Base-by-base conservation (phyloP, 1,140 invertebrate genomes). In the Caerostris darwini region DNA sequence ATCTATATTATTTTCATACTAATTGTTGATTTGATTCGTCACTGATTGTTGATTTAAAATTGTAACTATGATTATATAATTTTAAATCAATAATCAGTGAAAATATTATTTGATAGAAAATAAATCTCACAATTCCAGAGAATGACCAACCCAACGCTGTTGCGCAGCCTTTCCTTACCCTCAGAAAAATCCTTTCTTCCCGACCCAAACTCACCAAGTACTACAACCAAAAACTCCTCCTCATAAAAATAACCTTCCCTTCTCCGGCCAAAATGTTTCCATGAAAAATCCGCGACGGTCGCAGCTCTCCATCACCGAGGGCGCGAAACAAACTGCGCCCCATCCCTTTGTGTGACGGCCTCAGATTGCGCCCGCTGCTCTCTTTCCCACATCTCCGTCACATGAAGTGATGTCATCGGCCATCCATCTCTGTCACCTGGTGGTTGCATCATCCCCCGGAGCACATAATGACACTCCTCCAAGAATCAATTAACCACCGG, bases 401-500 rank as follows among this genome's bases (percentile, higher is more conserved):
- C 57, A 56, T 10, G 7, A 85, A 58, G 71, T 87, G 92, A 93
- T 87, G 92, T 93, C 92, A 93, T 87, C 92, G 92, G 92, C 67
- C 92, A 93, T 93, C 92, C 83, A 93, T 93, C 92, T 87, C 83
- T 93, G 92, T 93, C 92, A 58, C 19, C 82, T 58, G 92, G 59
- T 17, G 34, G 59, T 85, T 92, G 90, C 81, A 83, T 92, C 81
- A 85, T 53, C 53, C n/a, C 7, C 14, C 50, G 71, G 57, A 82
- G n/a, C 57, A 58, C 64, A 77, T 93, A 93, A 93, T 93, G 92
- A 93, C 92, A 93, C 61, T 87, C 92, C 92, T 87, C 64, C 82
- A 19, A 67, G 59, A 93, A 93, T 93, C 92, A 93, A 93, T 93
- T 93, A 93, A 87, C 90, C 71, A 64, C 71, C 92, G 83, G 85